These are phyloP conservation scores for Typhlichthys subterraneus DNA, from an alignment of 2,797 vertebrate species.

Conservation along the genomic window DNA sequence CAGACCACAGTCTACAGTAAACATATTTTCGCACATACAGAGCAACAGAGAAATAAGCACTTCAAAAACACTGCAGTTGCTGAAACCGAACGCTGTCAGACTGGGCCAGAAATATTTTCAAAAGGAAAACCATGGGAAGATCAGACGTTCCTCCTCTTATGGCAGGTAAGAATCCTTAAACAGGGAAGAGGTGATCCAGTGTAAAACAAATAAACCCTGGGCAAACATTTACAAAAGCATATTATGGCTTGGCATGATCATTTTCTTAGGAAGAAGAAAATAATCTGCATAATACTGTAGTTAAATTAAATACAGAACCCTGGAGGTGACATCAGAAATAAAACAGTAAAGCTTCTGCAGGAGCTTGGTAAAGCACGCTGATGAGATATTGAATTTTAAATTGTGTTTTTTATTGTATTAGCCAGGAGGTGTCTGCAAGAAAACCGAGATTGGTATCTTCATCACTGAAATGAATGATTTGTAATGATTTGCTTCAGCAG, in stretches of 20 bases:
- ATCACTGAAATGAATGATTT: too few relatives aligned
- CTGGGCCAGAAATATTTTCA: slow-evolving; percentile 20
- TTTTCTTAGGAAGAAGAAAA: neutral
- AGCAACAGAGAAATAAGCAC: slow-evolving; percentile 25
- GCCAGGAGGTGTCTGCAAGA: too few relatives aligned
- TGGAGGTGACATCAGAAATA: too few relatives aligned
- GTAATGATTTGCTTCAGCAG: too few relatives aligned
- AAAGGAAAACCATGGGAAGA: slow-evolving; percentile 19
- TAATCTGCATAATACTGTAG: too few relatives aligned
- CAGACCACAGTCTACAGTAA: slow-evolving; percentile 40
- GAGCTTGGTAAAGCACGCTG: too few relatives aligned
- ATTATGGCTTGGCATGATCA: slow-evolving; percentile 2
- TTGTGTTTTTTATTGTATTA: too few relatives aligned
- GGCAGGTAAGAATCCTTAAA: slow-evolving; percentile 18
- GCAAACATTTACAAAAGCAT: slow-evolving; percentile 5
- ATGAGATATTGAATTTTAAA: too few relatives aligned
- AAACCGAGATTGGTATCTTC: too few relatives aligned
- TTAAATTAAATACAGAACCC: too few relatives aligned
- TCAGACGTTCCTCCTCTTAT: neutral
- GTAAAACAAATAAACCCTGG: neutral
- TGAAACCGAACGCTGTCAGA: slow-evolving; percentile 33
- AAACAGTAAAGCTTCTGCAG: too few relatives aligned
- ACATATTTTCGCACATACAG: slow-evolving; percentile 38
- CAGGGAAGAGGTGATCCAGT: slow-evolving; percentile 6
- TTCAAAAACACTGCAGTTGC: slow-evolving; percentile 40